Evolutionary conservation across 1,140 invertebrate genomes (phyloP), one percentile per base, ranked within the genome.

Genomic region (Brachionus rubens): DNA sequence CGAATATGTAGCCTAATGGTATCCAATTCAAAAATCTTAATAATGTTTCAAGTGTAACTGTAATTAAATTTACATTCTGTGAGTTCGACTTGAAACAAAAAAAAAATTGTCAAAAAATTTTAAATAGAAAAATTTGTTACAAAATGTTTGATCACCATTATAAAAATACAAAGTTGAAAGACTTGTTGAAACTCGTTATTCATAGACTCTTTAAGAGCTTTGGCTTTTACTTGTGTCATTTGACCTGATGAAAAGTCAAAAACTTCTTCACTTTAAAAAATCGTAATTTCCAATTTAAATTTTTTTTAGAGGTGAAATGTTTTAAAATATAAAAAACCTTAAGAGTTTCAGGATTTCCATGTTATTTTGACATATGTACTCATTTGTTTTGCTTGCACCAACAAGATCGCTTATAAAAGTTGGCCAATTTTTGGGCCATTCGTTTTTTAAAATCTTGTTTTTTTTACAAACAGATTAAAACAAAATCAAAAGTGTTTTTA

Each of bases 21-120:
- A 99, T 98, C 97, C 97, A 99, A 83, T 97, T 98, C 16, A 99
- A 88, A 88, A 99, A 99, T 84, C 94, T 88, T 65, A 99, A 86
- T 56, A 99, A 86, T 21, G 97, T 99, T 82, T 97, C 93, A 75
- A 99, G 86, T 2, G 96, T 99, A 14, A 94, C 91, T 30, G 76
- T 76, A 12, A 56, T 47, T 48, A 67, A 67, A 46, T 46, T 52
- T 47, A 33, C 14, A 36, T 50, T 50, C 43, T 78, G 77, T 33
- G 52, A 36, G 76, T 67, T 67, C 9, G 28, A 24, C 59, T 65
- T 65, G 41, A 16, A 41, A 41, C 7, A 0, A 62, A 10, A 21
- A 21, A 62, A 40, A 16, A 65, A 43, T 65, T 41, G 19, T 41
- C 10, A 24, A 65, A 41, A 28, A 16, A 41, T 41, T 21, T 21